Base-by-base conservation (phyloP, 2,888 invertebrate genomes). In the Dynastes maya region DNA sequence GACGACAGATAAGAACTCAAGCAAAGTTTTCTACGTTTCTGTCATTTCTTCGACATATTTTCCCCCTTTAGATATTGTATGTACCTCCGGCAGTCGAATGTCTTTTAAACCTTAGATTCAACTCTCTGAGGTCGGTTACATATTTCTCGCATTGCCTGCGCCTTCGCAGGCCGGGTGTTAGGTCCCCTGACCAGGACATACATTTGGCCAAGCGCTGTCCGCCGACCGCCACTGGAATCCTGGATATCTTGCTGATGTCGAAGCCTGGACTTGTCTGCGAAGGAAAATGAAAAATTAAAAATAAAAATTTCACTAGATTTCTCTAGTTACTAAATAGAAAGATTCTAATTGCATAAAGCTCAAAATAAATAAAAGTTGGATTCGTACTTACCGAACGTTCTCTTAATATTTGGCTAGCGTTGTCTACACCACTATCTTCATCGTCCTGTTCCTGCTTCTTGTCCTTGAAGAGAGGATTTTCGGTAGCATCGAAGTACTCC, bases 81-180 rank as follows among this genome's bases (percentile, higher is more conserved):
- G 65, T 81, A 85, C 86, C 86, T 83, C 86, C 87, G 53, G 85
- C 85, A n/a, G 86, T 88, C 76, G 88, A 89, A 83, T 89, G 94
- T 82, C 96, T 90, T 85, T 94, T 93, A 90, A 96, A 96, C 80
- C 95, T 91, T 84, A 96, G 91, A 89, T 95, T 95, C 84, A 96
- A 89, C 87, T 96, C 95, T 80, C 95, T 93, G 80, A 95, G 94
- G 90, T 96, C 96, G 40, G 94, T 93, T 37, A 96, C 95, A 89
- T 96, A 96, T 89, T 97, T 97, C 81, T 96, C 96, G 78, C 90
- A 90, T 63, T 93, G 93, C 83, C 95, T 93, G 83, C 95, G 93
- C 49, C 96, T 91, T 27, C 96, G 91, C 55, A 96, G 89, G 63
- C 95, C 95, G 85, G 93, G 93, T 0, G 93, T 93, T 80, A 89